phyloP scores from a whole-genome alignment of 2,113 vertebrate genomes.

The Gracilinanus agilis region DNA sequence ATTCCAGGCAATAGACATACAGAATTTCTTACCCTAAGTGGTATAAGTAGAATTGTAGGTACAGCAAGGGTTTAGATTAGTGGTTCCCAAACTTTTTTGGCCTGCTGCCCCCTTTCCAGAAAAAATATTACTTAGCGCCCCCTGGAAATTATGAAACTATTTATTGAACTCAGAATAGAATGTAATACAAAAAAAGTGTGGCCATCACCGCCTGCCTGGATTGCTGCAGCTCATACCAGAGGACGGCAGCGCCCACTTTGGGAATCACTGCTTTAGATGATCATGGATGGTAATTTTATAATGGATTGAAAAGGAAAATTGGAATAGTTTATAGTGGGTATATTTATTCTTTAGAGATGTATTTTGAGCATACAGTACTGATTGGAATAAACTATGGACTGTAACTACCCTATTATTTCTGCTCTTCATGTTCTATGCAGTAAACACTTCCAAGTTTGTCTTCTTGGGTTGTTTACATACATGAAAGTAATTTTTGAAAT shows the following conservation, averaged over 20 bases:
- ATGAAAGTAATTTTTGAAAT: background rate
- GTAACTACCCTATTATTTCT: background rate
- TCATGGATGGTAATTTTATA: background rate
- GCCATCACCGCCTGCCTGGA: no score
- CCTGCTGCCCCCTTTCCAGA: no score
- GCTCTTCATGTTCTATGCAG: background rate
- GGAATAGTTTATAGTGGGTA: slow-evolving; percentile 4
- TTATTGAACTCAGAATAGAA: no score
- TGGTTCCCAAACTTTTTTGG: no score
- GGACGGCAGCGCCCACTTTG: no score
- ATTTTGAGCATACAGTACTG: background rate
- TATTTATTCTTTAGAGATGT: background rate
- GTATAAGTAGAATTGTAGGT: slow-evolving; percentile 3
- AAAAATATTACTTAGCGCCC: no score
- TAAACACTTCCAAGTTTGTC: background rate
- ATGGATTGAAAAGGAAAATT: slow-evolving; percentile 10
- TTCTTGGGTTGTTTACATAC: background rate
- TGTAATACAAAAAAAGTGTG: no score
- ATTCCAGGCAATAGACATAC: background rate
- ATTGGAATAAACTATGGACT: background rate
- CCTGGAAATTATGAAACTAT: no score
- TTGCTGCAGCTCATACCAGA: no score
- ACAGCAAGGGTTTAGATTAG: background rate
- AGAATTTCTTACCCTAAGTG: slow-evolving; percentile 28
- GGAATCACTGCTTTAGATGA: no score